phyloP scores from a whole-genome alignment of 1,140 invertebrate species.

The Fopius arisanus region DNA sequence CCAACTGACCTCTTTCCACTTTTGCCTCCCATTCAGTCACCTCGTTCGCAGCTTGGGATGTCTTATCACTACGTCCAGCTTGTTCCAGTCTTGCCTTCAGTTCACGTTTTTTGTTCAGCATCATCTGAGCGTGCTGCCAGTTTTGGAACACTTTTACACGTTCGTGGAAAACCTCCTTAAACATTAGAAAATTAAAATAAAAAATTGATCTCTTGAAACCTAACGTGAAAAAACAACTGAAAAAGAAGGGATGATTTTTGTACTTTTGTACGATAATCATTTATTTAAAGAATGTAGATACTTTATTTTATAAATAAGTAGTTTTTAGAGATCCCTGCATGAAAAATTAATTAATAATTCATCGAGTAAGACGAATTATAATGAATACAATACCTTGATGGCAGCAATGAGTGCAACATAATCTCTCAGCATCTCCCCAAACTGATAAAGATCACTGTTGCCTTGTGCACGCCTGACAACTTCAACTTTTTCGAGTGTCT shows the following conservation, averaged over 20 bases:
- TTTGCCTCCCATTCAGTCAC: slow-evolving; percentile 96
- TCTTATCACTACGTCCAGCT: slow-evolving; percentile 85
- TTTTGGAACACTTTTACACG: slow-evolving; percentile 97
- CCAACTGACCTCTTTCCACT: slow-evolving; percentile 94
- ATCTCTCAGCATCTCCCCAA: slow-evolving; percentile 94
- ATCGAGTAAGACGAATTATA: too few relatives aligned
- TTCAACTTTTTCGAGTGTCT: slow-evolving; percentile 84
- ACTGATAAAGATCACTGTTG: slow-evolving; percentile 92
- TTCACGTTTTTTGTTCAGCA: slow-evolving; percentile 93
- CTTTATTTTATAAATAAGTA: too few relatives aligned
- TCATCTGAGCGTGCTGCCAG: slow-evolving; percentile 96
- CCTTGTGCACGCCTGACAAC: slow-evolving; percentile 89
- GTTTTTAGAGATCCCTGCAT: too few relatives aligned
- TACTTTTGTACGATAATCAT: too few relatives aligned
- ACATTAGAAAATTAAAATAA: not conserved
- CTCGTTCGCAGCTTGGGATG: slow-evolving; percentile 88
- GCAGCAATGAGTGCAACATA: slow-evolving; percentile 92
- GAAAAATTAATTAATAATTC: too few relatives aligned
- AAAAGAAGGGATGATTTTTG: too few relatives aligned
- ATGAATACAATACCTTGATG: slow-evolving; percentile 77
- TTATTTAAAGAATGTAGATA: too few relatives aligned
- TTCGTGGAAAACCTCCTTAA: slow-evolving; percentile 94
- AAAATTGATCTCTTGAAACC: too few relatives aligned
- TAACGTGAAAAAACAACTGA: too few relatives aligned
- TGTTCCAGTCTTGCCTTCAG: slow-evolving; percentile 92